phyloP scores from a whole-genome alignment of 2,113 vertebrate genomes.

The Cinclus cinclus region DNA sequence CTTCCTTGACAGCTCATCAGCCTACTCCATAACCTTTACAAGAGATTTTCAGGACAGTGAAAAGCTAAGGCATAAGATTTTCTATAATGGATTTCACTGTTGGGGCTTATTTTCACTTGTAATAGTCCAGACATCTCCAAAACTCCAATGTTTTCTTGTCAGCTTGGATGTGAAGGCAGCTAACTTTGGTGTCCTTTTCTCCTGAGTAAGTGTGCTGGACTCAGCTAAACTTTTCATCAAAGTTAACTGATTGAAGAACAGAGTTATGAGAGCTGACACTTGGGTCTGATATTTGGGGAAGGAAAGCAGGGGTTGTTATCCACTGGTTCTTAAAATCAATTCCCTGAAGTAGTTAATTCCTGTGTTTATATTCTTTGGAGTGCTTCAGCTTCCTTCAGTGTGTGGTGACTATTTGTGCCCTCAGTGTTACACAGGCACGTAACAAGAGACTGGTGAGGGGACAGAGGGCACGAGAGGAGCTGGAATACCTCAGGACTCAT shows the following conservation, averaged over 20 bases:
- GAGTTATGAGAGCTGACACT: not conserved
- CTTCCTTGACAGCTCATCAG: not conserved
- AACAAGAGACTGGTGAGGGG: not conserved
- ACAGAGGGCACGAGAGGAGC: not conserved
- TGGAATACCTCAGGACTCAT: not conserved
- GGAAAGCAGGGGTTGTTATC: not conserved
- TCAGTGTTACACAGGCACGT: fast-evolving
- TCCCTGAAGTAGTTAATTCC: not conserved
- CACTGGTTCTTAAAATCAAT: not conserved
- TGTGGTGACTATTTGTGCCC: not conserved
- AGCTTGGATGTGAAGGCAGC: not conserved
- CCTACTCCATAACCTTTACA: not conserved
- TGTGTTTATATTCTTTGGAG: not conserved
- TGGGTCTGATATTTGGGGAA: not conserved
- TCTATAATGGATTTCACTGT: not conserved
- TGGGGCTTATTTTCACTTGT: not conserved
- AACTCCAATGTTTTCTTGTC: not conserved
- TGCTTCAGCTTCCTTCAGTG: not conserved
- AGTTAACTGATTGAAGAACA: not conserved
- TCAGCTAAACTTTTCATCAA: not conserved
- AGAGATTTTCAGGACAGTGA: not conserved
- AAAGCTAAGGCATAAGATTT: not conserved
- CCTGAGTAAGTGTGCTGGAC: not conserved
- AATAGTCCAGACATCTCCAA: not conserved
- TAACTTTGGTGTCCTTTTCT: not conserved